phyloP scores from a whole-genome alignment of 2,113 vertebrate species.

The Sinocyclocheilus grahami region DNA sequence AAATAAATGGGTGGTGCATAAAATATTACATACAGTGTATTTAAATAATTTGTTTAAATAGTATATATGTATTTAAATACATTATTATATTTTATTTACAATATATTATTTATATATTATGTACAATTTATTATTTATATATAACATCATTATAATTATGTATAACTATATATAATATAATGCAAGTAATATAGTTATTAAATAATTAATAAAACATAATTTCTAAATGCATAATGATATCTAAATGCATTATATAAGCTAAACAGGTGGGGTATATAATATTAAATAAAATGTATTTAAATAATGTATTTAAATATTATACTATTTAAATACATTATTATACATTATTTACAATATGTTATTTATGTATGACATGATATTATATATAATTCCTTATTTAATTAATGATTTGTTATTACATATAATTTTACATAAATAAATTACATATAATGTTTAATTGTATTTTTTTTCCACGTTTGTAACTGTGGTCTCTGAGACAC shows the following conservation, averaged over 20 bases:
- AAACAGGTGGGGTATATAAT: not conserved
- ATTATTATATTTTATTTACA: too few species aligned
- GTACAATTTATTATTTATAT: too few species aligned
- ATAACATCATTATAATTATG: too few species aligned
- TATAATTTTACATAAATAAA: not conserved
- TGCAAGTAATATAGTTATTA: too few species aligned
- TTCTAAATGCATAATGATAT: not conserved
- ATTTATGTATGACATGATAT: not conserved
- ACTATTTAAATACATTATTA: not conserved
- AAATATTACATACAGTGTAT: too few species aligned
- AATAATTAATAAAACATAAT: too few species aligned
- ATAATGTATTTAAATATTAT: not conserved
- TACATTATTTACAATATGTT: not conserved
- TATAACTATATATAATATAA: too few species aligned
- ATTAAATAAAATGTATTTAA: not conserved
- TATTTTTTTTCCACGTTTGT: not conserved
- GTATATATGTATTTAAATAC: too few species aligned
- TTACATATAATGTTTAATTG: not conserved
- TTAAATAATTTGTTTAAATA: too few species aligned
- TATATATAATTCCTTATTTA: not conserved
- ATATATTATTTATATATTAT: too few species aligned
- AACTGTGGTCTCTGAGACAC: not conserved
- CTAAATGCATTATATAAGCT: not conserved
- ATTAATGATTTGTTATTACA: not conserved
- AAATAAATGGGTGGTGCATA: too few species aligned